Base-by-base conservation (phyloP, 2,113 vertebrate species). In the Loxodonta africana region DNA sequence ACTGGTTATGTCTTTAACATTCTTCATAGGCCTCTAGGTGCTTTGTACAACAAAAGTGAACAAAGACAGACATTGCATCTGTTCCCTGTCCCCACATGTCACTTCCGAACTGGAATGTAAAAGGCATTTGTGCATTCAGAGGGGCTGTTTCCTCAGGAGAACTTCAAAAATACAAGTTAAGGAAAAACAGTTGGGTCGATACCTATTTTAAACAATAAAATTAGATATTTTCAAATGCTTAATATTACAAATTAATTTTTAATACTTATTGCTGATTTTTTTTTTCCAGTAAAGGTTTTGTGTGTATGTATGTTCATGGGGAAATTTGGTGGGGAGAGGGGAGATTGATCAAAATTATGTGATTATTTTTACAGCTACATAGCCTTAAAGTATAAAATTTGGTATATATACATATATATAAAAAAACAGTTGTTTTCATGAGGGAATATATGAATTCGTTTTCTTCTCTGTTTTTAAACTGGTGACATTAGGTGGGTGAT, bases 41-140 rank as follows among this genome's bases (percentile, higher is more conserved):
- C 28, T 87, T 84, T 92, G 37, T 53, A 28, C 90, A 85, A 93
- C 53, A 91, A 97, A 95, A 91, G 21, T 90, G 78, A 87, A 92
- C 33, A 93, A 71, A 81, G 14, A 25, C n/a, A 92, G 41, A 83
- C 46, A 88, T 83, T 76, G 11, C 87, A 62, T 96, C 73, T 93
- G 62, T 90, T 97, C 80, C 37, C 15, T 93, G 23, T 81, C 37
- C 69, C 48, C 51, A 82, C 28, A 62, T 95, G n/a, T 91, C 67
- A 95, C 48, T 80, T 97, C 73, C 92, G 48, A 94, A 67, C 25
- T 96, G 48, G 48, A 94, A 88, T 97, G 46, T 90, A 46, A 97
- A 94, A 92, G 53, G 18, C 77, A 95, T 95, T 97, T n/a, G 62
- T 62, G 60, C 37, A 83, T 62, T 96, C 37, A 88, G 86, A 71